Conservation (phyloP, 35 echinoderm and acorn worm species). For the Chiridota heheva region DNA sequence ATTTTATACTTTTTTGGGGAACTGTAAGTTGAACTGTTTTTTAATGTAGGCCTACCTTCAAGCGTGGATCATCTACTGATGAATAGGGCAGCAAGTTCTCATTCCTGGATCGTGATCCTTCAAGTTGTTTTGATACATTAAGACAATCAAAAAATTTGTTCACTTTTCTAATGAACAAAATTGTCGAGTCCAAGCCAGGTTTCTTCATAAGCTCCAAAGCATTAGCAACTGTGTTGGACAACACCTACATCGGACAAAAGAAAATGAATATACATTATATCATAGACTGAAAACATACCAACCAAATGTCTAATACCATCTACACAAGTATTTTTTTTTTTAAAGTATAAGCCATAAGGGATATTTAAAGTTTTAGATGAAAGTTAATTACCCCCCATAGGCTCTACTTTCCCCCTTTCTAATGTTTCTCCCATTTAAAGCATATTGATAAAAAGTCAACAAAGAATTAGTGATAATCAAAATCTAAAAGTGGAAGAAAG, state of each 20-base stretch:
- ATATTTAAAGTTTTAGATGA: background rate
- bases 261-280: background rate
- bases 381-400: background rate
- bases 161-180: conserved; percentile 40
- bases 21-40: too few relatives aligned
- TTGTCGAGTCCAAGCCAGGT: background rate
- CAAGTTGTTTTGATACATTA: conserved; percentile 21
- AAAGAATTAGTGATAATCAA: too few relatives aligned
- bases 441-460: too few relatives aligned
- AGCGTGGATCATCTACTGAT: conserved; percentile 31
- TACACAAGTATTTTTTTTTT: background rate
- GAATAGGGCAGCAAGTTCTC: conserved; percentile 33
- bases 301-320: background rate
- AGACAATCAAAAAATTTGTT: conserved; percentile 66
- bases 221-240: conserved; percentile 44
- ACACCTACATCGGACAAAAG: conserved; percentile 17
- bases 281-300: background rate
- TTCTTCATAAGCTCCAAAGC: background rate
- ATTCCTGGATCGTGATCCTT: conserved; percentile 19
- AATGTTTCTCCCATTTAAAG: too few relatives aligned
- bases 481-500: too few relatives aligned
- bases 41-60: conserved; percentile 12
- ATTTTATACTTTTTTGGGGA: too few relatives aligned
- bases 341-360: background rate
- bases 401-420: background rate